These are phyloP conservation scores for Limnephilus auricula DNA, from an alignment of 2,888 invertebrate species.

Conservation along the genomic window DNA sequence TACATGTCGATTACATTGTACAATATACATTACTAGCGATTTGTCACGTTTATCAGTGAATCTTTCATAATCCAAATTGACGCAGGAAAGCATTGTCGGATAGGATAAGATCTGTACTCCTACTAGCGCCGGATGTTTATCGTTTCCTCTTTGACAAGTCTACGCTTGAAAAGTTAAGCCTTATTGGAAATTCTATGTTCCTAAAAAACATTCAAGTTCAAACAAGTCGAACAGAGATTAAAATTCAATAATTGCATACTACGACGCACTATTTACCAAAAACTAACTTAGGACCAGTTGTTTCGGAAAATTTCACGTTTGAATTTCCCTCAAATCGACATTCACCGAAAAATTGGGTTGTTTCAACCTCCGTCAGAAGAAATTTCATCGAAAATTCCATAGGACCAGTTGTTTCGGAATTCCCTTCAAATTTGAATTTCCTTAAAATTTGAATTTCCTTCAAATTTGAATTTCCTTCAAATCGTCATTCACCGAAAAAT, in stretches of 20 bases:
- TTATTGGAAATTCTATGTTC: not conserved
- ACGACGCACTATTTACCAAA: not conserved
- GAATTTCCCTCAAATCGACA: too few species aligned
- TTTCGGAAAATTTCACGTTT: too few species aligned
- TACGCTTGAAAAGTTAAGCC: not conserved
- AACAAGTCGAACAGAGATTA: not conserved
- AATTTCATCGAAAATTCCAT: too few species aligned
- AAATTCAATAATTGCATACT: not conserved
- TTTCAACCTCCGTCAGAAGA: too few species aligned
- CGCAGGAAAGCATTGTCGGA: not conserved
- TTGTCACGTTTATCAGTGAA: not conserved
- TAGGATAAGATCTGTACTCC: not conserved
- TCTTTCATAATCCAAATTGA: slow-evolving; percentile 2
- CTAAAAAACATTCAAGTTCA: not conserved
- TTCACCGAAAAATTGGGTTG: too few species aligned
- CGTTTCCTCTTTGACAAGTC: not conserved
- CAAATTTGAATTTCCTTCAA: too few species aligned
- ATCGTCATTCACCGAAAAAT: too few species aligned
- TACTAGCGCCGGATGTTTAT: not conserved
- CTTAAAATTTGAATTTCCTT: too few species aligned
- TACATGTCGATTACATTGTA: not conserved
- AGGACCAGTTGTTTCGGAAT: too few species aligned
- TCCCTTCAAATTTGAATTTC: too few species aligned
- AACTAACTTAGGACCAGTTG: too few species aligned
- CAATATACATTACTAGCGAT: not conserved